Evolutionary conservation across 2,888 invertebrate species (phyloP).

Genomic region (Ditula angustiorana): DNA sequence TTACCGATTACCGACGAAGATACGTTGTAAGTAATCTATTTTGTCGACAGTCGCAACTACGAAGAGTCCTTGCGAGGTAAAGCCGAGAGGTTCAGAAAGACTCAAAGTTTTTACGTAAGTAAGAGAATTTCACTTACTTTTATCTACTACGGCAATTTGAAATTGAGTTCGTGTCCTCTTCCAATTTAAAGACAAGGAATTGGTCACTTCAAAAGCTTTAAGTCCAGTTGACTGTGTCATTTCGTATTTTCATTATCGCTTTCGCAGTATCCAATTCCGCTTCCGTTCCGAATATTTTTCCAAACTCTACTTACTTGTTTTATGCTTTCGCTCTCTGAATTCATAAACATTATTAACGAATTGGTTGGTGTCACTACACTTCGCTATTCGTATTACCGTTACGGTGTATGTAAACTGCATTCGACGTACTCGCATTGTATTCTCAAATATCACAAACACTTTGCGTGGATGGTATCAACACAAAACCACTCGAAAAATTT

Average conservation of each 20-base stretch:
- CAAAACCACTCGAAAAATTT: no score
- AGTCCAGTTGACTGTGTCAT: not conserved
- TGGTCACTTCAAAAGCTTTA: not conserved
- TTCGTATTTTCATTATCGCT: not conserved
- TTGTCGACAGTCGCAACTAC: slow-evolving; percentile 61
- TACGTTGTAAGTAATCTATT: slow-evolving; percentile 28
- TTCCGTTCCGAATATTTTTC: no score
- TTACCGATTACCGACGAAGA: not conserved
- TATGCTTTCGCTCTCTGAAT: no score
- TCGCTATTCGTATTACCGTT: no score
- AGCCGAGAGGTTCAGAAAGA: slow-evolving; percentile 63
- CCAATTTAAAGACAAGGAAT: not conserved
- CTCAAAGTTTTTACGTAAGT: slow-evolving; percentile 65
- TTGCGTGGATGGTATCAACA: no score
- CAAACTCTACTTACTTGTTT: no score
- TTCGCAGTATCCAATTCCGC: no score
- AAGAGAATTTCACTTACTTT: not conserved
- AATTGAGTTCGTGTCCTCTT: not conserved
- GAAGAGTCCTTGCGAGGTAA: slow-evolving; percentile 64
- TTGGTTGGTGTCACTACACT: no score
- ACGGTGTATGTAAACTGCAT: no score
- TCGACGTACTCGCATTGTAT: no score
- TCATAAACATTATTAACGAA: no score
- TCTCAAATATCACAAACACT: no score
- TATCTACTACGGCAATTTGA: not conserved